Base-by-base conservation (phyloP, 2,888 invertebrate species). In the Caenorhabditis drosophilae region DNA sequence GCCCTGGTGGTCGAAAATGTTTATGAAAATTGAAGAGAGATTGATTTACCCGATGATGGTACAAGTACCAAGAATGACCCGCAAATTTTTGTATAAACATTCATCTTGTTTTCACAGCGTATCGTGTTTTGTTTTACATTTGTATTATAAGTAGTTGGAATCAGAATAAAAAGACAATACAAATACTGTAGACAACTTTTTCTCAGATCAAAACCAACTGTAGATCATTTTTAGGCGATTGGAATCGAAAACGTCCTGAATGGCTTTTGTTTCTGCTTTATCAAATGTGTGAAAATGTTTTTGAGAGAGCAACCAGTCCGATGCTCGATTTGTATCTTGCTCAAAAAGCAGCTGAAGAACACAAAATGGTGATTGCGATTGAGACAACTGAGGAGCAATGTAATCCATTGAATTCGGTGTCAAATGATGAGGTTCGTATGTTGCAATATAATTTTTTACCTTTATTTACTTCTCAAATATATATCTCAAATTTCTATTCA, bases 201-300 rank as follows among this genome's bases (percentile, higher is more conserved):
- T 71, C 54, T n/a, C n/a, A n/a, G n/a, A n/a, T n/a, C n/a, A n/a
- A n/a, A n/a, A n/a, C n/a, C n/a, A n/a, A n/a, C n/a, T n/a, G n/a
- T n/a, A n/a, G n/a, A n/a, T n/a, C n/a, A n/a, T n/a, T n/a, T n/a
- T n/a, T 86, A 27, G 86, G 85, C 22, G 85, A 86, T 76, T 88
- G 88, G 88, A 85, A 86, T 62, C 77, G 85, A 31, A 87, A 87
- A 78, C 79, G 87, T 35, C 87, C 88, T 1, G 85, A 87, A 34
- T 88, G 88, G 87, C 84, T 87, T 49, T 85, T 88, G 84, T 80
- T 88, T 58, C 84, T 87, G 84, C 83, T 88, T 42, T 87, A 87
- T 76, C 86, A 87, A 22, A 77, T 88, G 74, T 86, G 86, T 16
- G 86, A 86, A 73, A 70, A 75, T 27, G 47, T 63, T 9, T 51